Percentiles rank a stretch among this genome's conserved stretches.
Conservation (phyloP, 2,113 vertebrate species). For the Ancistrus triradiatus region DNA sequence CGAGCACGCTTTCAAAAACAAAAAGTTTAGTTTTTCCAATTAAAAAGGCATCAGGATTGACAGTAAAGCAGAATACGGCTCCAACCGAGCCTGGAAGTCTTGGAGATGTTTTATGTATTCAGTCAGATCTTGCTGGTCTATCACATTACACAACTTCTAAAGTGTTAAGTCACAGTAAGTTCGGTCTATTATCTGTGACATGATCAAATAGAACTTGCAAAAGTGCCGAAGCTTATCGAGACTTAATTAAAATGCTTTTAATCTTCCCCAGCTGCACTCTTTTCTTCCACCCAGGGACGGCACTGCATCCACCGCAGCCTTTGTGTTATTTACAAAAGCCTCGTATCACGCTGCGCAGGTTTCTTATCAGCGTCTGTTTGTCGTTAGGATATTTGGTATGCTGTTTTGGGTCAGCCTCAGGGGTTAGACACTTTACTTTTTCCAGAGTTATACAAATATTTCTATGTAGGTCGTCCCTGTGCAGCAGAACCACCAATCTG, state of each 20-base stretch:
- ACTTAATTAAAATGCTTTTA: conserved; percentile 35
- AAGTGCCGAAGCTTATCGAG: conserved; percentile 28
- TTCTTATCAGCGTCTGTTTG: neutral
- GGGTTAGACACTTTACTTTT: neutral
- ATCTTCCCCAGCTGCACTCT: conserved; percentile 20
- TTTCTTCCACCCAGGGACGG: conserved; percentile 1
- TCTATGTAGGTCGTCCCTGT: neutral
- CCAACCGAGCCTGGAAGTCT: neutral
- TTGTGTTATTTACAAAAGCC: conserved; percentile 20
- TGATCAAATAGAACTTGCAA: conserved; percentile 8
- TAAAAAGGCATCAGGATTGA: no score
- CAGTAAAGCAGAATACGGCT: no score
- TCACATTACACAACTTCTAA: conserved; percentile 5
- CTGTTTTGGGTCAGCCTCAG: neutral
- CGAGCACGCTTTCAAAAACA: no score
- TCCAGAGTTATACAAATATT: neutral
- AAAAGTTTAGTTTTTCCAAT: no score
- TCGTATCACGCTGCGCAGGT: neutral
- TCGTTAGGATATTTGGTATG: neutral
- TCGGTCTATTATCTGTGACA: conserved; percentile 26
- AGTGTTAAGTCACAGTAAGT: conserved; percentile 19
- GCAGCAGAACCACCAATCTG: neutral
- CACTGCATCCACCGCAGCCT: neutral
- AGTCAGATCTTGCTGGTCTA: neutral
- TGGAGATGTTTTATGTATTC: neutral